Conservation (phyloP, 2,113 vertebrate species). For the Phocoena sinus region DNA sequence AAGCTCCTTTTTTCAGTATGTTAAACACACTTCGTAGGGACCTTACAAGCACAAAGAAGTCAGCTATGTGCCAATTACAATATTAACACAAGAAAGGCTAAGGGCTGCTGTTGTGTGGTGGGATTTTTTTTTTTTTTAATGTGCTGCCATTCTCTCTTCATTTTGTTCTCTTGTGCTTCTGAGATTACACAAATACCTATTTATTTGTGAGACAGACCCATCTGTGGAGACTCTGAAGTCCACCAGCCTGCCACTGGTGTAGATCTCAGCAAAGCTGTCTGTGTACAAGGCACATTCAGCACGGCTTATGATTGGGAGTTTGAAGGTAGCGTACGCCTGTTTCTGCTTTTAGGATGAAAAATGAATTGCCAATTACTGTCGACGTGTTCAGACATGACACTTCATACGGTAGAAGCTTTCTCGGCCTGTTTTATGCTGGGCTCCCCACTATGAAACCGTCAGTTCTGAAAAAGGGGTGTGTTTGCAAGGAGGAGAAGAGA, state of each 20-base stretch:
- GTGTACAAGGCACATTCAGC: background rate
- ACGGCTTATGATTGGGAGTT: background rate
- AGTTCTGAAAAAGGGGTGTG: background rate
- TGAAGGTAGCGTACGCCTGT: constrained; percentile 56
- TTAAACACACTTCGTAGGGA: constrained; percentile 65
- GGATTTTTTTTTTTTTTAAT: background rate
- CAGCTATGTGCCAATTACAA: constrained; percentile 70
- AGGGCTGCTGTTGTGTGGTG: background rate
- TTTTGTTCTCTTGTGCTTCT: constrained; percentile 54
- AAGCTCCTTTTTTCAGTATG: constrained; percentile 66
- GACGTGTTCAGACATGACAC: constrained; percentile 45
- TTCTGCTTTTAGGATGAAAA: constrained; percentile 65
- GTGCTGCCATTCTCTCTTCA: constrained; percentile 42
- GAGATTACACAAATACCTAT: constrained; percentile 59
- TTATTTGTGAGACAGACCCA: constrained; percentile 34
- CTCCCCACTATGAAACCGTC: constrained; percentile 56
- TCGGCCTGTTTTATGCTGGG: constrained; percentile 19
- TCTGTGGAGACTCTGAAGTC: constrained; percentile 51
- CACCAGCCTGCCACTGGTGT: background rate
- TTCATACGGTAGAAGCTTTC: constrained; percentile 31
- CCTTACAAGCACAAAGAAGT: constrained; percentile 56
- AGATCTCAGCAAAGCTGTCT: constrained; percentile 19
- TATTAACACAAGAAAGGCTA: constrained; percentile 63
- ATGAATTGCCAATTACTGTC: constrained; percentile 55
- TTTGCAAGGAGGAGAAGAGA: background rate